A percentile compares a stretch with the other conserved stretches of the same genome.
phyloP scores from a whole-genome alignment of 2,113 vertebrate species.

The Oxyruncus cristatus region DNA sequence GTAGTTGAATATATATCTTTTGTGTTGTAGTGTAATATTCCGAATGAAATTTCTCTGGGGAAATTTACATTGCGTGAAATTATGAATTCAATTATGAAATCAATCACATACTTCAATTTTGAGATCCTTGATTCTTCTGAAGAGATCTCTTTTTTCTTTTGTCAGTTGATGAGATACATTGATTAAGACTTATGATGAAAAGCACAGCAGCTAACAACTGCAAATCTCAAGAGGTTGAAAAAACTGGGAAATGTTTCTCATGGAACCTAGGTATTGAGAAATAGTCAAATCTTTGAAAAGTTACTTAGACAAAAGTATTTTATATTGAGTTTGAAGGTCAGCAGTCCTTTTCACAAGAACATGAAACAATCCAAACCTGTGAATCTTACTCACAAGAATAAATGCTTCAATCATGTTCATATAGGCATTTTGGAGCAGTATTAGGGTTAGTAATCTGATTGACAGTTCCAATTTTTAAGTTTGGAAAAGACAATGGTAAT shows the following conservation, averaged over 20 bases:
- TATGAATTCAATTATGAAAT: background rate
- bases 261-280: background rate
- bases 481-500: background rate
- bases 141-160: background rate
- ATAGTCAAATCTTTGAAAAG: background rate
- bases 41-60: background rate
- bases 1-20: background rate
- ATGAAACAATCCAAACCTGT: rapidly evolving
- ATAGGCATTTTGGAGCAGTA: background rate
- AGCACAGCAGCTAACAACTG: background rate
- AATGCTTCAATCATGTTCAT: background rate
- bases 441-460: background rate
- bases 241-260: background rate
- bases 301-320: background rate
- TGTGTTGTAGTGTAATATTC: background rate
- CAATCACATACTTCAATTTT: background rate
- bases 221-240: background rate
- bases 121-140: background rate
- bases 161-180: background rate
- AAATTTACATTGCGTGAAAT: background rate
- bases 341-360: background rate
- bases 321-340: background rate
- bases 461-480: background rate
- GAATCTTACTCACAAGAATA: background rate
- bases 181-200: background rate